These are phyloP conservation scores for Sarcophaga variegata DNA, from an alignment of 2,888 invertebrate species.

Conservation along the genomic window DNA sequence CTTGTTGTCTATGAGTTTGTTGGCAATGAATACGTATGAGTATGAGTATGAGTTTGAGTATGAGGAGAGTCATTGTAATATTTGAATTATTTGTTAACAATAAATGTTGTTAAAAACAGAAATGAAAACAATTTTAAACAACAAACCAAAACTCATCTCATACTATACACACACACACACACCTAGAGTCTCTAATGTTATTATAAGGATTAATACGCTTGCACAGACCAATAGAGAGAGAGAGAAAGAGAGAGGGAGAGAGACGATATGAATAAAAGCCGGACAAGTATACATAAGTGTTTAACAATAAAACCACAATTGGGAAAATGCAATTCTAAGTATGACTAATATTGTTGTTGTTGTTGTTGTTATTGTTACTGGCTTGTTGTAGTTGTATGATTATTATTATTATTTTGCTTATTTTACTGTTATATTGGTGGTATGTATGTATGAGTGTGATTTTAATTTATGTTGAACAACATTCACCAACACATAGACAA, in stretches of 20 bases:
- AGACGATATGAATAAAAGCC: no score
- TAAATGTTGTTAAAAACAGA: slow-evolving; percentile 64
- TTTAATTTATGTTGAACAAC: slow-evolving; percentile 59
- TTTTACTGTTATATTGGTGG: neutral
- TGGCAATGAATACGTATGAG: neutral
- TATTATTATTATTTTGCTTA: no score
- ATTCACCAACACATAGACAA: slow-evolving; percentile 36
- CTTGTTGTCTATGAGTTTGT: neutral
- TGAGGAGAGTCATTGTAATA: slow-evolving; percentile 13
- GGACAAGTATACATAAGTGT: slow-evolving; percentile 11
- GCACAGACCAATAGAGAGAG: no score
- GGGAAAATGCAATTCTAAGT: slow-evolving; percentile 60
- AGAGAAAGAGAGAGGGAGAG: no score
- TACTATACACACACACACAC: no score
- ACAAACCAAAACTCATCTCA: neutral
- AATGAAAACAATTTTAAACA: slow-evolving; percentile 51
- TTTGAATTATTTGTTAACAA: slow-evolving; percentile 63
- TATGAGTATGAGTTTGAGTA: no score
- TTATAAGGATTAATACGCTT: no score
- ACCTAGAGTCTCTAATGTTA: no score
- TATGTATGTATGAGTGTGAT: slow-evolving; percentile 33
- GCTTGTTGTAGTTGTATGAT: neutral
- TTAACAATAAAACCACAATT: slow-evolving; percentile 64
- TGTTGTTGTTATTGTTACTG: neutral
- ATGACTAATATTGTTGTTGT: no score